A percentile compares a stretch with the other conserved stretches of the same genome.
Conservation (phyloP, 1,140 invertebrate species). For the Hestina assimilis region DNA sequence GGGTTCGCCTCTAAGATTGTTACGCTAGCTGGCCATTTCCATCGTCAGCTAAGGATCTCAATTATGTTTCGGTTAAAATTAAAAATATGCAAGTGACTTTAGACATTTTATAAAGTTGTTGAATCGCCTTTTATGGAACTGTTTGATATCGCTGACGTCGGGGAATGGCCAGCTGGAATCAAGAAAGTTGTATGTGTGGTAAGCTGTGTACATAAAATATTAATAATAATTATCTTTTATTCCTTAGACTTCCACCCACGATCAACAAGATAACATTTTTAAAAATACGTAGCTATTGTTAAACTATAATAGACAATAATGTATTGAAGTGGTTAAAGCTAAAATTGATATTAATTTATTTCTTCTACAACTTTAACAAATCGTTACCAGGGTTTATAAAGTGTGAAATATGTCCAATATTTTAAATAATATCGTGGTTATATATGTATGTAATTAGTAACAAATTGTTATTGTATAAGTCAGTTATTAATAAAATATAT, state of each 20-base stretch:
- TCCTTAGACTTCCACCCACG: neutral
- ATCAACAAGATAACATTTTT: no score
- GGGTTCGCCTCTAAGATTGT: constrained; percentile 19
- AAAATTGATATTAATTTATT: no score
- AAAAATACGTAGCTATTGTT: no score
- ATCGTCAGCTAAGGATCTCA: constrained; percentile 14
- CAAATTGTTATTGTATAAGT: constrained; percentile 12
- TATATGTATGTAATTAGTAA: constrained; percentile 9
- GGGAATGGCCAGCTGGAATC: constrained; percentile 45
- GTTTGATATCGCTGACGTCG: constrained; percentile 4
- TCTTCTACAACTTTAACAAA: no score
- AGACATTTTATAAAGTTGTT: neutral
- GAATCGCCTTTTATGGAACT: neutral
- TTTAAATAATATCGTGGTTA: constrained; percentile 8
- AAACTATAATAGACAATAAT: no score
- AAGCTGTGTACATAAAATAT: constrained; percentile 61
- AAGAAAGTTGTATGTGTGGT: constrained; percentile 37
- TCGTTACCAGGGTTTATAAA: no score
- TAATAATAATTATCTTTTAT: constrained; percentile 33
- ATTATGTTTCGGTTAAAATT: constrained; percentile 30
- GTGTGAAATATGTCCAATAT: neutral
- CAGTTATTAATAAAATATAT: constrained; percentile 1
- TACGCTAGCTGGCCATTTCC: constrained; percentile 45
- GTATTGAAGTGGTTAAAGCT: no score
- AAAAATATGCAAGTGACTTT: constrained; percentile 2